A percentile compares a stretch with the other conserved stretches of the same genome.
Evolutionary conservation across 2,888 invertebrate genomes (phyloP).

Genomic region (Aelia acuminata): DNA sequence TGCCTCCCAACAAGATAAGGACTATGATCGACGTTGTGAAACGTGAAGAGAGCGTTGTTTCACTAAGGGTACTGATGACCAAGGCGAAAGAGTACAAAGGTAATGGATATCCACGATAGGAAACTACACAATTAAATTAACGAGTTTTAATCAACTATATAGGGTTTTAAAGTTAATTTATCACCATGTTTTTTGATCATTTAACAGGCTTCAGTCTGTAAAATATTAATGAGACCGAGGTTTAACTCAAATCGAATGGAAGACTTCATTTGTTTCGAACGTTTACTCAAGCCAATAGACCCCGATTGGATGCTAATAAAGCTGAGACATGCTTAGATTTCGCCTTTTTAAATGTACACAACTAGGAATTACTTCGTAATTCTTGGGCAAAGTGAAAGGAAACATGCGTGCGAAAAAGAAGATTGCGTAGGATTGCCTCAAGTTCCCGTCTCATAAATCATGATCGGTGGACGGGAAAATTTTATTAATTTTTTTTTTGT

Average conservation of each 20-base stretch:
- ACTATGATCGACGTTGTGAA: neutral
- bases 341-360: neutral
- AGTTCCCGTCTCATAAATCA: neutral
- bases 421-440: neutral
- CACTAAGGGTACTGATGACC: neutral
- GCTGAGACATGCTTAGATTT: neutral
- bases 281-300: neutral
- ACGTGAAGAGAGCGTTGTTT: neutral
- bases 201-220: neutral
- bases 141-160: neutral
- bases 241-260: neutral
- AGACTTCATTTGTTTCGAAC: neutral
- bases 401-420: slow-evolving; percentile 21
- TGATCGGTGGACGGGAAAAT: neutral
- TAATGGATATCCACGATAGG: neutral
- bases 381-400: neutral
- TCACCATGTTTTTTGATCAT: neutral
- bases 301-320: neutral
- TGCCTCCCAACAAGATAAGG: neutral
- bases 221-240: neutral
- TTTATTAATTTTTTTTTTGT: neutral
- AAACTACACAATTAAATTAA: neutral
- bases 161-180: neutral
- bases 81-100: neutral
- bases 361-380: neutral